Conservation (phyloP, 1,140 invertebrate species). For the Stratiolaelaps scimitus region DNA sequence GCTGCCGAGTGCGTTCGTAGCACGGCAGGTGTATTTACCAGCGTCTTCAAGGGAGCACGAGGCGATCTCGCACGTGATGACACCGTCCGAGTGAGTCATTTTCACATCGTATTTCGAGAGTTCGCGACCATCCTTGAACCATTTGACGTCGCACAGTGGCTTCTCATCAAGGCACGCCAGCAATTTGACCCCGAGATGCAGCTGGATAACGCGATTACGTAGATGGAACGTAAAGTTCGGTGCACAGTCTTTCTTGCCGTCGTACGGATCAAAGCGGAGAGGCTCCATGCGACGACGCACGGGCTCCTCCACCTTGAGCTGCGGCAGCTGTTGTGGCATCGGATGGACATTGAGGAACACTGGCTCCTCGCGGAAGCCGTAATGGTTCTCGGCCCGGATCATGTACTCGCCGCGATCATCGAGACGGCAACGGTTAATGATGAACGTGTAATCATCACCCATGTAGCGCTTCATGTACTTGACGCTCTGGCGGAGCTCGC, state of each 20-base stretch:
- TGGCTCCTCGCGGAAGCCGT: conserved; percentile 86
- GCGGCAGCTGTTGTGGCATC: conserved; percentile 43
- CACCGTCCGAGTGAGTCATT: conserved; percentile 76
- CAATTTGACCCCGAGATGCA: conserved; percentile 62
- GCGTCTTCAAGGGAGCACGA: conserved; percentile 86
- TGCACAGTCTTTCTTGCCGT: conserved; percentile 54
- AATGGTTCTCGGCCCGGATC: conserved; percentile 92
- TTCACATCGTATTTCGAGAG: conserved; percentile 76
- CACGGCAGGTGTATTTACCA: conserved; percentile 85
- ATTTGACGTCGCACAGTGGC: conserved; percentile 74
- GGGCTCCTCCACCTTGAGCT: conserved; percentile 22
- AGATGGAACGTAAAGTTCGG: conserved; percentile 94
- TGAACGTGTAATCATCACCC: conserved; percentile 90
- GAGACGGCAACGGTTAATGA: conserved; percentile 86
- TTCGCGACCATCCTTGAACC: conserved; percentile 87
- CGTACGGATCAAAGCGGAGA: conserved; percentile 13
- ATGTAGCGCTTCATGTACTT: conserved; percentile 98
- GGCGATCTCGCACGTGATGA: conserved; percentile 88
- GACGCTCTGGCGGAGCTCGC: conserved; percentile 87
- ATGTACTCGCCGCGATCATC: conserved; percentile 94
- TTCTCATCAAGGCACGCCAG: conserved; percentile 87
- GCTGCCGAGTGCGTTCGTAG: conserved; percentile 75
- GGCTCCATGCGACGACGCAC: conserved; percentile 1
- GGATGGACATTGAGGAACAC: conserved; percentile 95
- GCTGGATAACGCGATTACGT: conserved; percentile 90